phyloP scores from a whole-genome alignment of 1,140 invertebrate genomes.

The Drosophila dunni region DNA sequence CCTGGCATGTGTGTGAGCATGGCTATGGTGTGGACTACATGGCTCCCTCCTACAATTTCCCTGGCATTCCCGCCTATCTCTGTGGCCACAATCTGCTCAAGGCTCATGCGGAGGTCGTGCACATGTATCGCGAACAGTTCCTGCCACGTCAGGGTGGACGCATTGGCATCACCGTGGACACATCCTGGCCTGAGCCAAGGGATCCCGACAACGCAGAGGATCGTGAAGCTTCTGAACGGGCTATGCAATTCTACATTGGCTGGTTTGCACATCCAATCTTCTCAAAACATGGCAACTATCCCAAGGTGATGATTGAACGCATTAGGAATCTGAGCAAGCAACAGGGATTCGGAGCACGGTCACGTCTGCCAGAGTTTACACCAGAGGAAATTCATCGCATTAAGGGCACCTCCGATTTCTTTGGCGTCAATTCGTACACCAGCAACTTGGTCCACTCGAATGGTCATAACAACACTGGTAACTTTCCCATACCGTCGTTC shows the following conservation, averaged over 20 bases:
- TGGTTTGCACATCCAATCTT: slow-evolving; percentile 88
- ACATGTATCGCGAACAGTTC: slow-evolving; percentile 88
- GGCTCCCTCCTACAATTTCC: slow-evolving; percentile 86
- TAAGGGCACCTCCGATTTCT: slow-evolving; percentile 87
- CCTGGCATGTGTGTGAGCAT: slow-evolving; percentile 87
- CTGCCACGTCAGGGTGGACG: slow-evolving; percentile 86
- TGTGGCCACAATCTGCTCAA: slow-evolving; percentile 88
- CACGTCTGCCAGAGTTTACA: slow-evolving; percentile 88
- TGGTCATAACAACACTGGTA: slow-evolving; percentile 82
- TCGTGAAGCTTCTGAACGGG: slow-evolving; percentile 85
- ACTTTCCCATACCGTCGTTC: slow-evolving; percentile 85
- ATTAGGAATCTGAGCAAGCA: slow-evolving; percentile 86
- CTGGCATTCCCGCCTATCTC: slow-evolving; percentile 87
- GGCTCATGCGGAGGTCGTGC: slow-evolving; percentile 88
- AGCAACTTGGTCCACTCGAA: slow-evolving; percentile 84
- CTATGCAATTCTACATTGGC: slow-evolving; percentile 86
- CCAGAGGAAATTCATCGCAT: slow-evolving; percentile 86
- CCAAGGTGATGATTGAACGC: slow-evolving; percentile 86
- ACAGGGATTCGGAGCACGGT: slow-evolving; percentile 86
- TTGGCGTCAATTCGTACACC: slow-evolving; percentile 87
- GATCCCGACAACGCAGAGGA: slow-evolving; percentile 85
- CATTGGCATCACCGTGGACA: slow-evolving; percentile 87
- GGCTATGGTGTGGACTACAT: slow-evolving; percentile 87
- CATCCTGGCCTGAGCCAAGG: slow-evolving; percentile 87
- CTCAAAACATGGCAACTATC: slow-evolving; percentile 87